Evolutionary conservation across 2,888 invertebrate genomes (phyloP).

Genomic region (Drosophila rubida): DNA sequence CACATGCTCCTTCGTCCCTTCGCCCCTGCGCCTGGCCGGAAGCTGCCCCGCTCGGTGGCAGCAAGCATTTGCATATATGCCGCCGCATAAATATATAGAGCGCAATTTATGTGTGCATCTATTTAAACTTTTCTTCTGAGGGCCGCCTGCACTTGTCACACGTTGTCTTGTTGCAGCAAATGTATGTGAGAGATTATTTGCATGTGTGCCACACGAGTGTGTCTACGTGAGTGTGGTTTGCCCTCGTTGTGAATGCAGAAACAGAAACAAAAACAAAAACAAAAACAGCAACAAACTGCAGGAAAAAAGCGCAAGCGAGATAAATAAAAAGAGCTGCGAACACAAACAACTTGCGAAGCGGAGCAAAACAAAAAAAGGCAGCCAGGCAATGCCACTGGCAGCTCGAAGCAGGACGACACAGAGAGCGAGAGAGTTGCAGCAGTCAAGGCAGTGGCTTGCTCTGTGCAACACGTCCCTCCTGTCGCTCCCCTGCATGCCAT

Average conservation of each 20-base stretch:
- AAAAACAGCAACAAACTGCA: not conserved
- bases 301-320: conserved; percentile 66
- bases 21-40: not conserved
- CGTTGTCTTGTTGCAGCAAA: conserved; percentile 52
- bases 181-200: conserved; percentile 63
- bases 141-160: conserved; percentile 66
- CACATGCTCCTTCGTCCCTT: not conserved
- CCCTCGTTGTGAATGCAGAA: conserved; percentile 73
- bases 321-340: conserved; percentile 44
- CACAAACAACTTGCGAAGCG: conserved; percentile 27
- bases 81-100: conserved; percentile 71
- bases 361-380: conserved; percentile 44
- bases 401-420: conserved; percentile 25
- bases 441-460: conserved; percentile 20
- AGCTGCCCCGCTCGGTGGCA: conserved; percentile 13
- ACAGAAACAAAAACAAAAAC: no score
- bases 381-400: conserved; percentile 45
- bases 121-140: conserved; percentile 55
- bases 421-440: not conserved
- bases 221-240: conserved; percentile 46
- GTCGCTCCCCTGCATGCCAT: conserved; percentile 12
- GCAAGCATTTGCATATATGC: conserved; percentile 66
- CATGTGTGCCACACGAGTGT: conserved; percentile 38
- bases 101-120: conserved; percentile 76
- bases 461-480: no score